These are phyloP conservation scores for Drosophila barbarae DNA, from an alignment of 2,888 invertebrate species.

Conservation along the genomic window DNA sequence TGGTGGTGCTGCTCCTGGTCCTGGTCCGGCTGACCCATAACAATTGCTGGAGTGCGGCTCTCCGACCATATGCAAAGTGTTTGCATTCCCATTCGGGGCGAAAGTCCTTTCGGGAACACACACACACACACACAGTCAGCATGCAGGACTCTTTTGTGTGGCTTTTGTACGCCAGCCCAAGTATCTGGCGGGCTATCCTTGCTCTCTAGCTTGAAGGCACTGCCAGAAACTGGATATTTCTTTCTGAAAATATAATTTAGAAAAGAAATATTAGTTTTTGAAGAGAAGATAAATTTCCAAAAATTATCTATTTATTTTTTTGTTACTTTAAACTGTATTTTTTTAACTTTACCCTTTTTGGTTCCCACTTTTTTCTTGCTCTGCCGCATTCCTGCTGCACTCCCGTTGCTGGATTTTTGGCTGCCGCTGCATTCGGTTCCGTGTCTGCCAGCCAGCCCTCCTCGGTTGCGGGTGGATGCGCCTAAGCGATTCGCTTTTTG, in stretches of 20 bases:
- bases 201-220: conserved; percentile 46
- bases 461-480: conserved; percentile 58
- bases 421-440: conserved; percentile 25
- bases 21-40: conserved; percentile 23
- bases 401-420: conserved; percentile 61
- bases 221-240: neutral
- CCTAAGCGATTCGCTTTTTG: conserved; percentile 74
- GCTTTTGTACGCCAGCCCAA: conserved; percentile 66
- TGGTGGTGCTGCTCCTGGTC: neutral
- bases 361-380: conserved; percentile 32
- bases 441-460: conserved; percentile 25
- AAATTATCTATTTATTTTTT: neutral
- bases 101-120: conserved; percentile 30
- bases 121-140: conserved; percentile 5
- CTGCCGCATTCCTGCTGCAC: conserved; percentile 44
- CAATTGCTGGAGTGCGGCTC: conserved; percentile 24
- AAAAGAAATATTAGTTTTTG: too few relatives aligned
- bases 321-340: neutral
- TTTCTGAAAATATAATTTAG: too few relatives aligned
- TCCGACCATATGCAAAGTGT: conserved; percentile 25
- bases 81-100: conserved; percentile 28
- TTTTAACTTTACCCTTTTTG: conserved; percentile 4
- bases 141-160: conserved; percentile 63
- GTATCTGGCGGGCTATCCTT: conserved; percentile 54
- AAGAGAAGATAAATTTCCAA: too few relatives aligned